Conservation (phyloP, 2,888 invertebrate genomes). For the Lycophotia porphyrea region DNA sequence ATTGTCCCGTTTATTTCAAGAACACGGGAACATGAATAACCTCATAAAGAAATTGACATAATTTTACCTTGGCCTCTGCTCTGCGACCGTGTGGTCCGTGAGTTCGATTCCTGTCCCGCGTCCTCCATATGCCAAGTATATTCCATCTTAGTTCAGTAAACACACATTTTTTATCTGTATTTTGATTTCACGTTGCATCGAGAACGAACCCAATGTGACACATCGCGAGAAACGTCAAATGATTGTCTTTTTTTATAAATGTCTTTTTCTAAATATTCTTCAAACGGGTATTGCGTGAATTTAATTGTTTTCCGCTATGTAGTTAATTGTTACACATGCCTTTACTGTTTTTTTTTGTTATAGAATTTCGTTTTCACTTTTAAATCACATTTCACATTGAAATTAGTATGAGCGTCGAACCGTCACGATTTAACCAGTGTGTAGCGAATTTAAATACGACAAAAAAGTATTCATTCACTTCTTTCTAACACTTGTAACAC, state of each 20-base stretch:
- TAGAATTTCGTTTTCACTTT: constrained; percentile 67
- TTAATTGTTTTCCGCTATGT: constrained; percentile 32
- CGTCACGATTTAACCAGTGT: constrained; percentile 63
- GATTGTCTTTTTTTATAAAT: constrained; percentile 25
- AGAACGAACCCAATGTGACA: constrained; percentile 71
- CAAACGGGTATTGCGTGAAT: constrained; percentile 27
- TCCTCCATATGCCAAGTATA: constrained; percentile 88
- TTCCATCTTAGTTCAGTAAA: constrained; percentile 82
- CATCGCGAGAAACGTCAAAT: constrained; percentile 67
- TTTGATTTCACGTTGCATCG: constrained; percentile 72
- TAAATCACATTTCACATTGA: constrained; percentile 71
- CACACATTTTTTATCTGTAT: constrained; percentile 52
- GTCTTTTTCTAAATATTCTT: constrained; percentile 3
- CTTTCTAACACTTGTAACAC: constrained; percentile 46
- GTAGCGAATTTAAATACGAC: constrained; percentile 54
- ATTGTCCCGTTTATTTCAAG: neutral
- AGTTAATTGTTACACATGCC: constrained; percentile 52
- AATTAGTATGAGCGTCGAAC: constrained; percentile 73
- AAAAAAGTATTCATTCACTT: constrained; percentile 44
- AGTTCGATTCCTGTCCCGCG: constrained; percentile 77
- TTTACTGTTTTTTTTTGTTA: constrained; percentile 53
- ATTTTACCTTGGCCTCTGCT: constrained; percentile 82
- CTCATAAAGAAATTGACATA: neutral
- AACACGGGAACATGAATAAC: neutral
- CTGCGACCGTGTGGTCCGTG: constrained; percentile 70